Conservation (phyloP, 1,140 invertebrate species). For the Micrasema minimum region DNA sequence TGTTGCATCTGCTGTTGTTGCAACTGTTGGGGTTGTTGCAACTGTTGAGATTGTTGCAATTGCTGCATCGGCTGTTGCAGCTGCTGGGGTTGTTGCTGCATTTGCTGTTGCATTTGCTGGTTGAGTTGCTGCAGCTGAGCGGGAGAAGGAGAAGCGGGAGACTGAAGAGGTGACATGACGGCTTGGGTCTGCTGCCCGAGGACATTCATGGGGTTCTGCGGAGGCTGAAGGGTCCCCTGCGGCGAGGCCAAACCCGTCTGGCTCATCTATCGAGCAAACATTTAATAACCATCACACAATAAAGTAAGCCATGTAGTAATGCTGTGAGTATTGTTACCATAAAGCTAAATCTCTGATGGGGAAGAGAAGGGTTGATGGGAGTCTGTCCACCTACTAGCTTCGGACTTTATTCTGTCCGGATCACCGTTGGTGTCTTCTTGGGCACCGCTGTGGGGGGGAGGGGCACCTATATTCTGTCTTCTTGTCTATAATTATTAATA, state of each 20-base stretch:
- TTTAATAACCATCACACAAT: slow-evolving; percentile 28
- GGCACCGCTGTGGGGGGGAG: not conserved
- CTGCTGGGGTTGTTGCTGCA: slow-evolving; percentile 38
- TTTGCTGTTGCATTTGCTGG: slow-evolving; percentile 36
- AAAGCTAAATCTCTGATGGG: slow-evolving; percentile 30
- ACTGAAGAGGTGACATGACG: slow-evolving; percentile 46
- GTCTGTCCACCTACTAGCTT: slow-evolving; percentile 28
- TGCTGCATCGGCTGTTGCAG: slow-evolving; percentile 35
- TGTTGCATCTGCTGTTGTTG: slow-evolving; percentile 45
- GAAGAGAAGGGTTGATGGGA: slow-evolving; percentile 23
- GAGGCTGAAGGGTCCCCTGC: slow-evolving; percentile 55
- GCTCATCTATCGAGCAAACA: slow-evolving; percentile 27
- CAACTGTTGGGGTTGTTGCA: slow-evolving; percentile 47
- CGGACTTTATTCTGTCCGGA: slow-evolving; percentile 15
- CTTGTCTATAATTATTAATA: slow-evolving; percentile 33
- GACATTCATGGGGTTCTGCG: slow-evolving; percentile 55
- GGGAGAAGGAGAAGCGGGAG: slow-evolving; percentile 13
- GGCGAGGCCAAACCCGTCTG: slow-evolving; percentile 36
- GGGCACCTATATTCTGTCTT: slow-evolving; percentile 36
- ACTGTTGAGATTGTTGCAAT: slow-evolving; percentile 18
- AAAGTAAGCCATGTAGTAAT: slow-evolving; percentile 21
- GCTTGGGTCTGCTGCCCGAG: slow-evolving; percentile 23
- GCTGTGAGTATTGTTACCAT: slow-evolving; percentile 19
- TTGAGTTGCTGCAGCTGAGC: slow-evolving; percentile 13
- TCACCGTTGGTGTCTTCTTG: not conserved